phyloP scores from a whole-genome alignment of 2,113 vertebrate genomes.

The Lycocorax pyrrhopterus region DNA sequence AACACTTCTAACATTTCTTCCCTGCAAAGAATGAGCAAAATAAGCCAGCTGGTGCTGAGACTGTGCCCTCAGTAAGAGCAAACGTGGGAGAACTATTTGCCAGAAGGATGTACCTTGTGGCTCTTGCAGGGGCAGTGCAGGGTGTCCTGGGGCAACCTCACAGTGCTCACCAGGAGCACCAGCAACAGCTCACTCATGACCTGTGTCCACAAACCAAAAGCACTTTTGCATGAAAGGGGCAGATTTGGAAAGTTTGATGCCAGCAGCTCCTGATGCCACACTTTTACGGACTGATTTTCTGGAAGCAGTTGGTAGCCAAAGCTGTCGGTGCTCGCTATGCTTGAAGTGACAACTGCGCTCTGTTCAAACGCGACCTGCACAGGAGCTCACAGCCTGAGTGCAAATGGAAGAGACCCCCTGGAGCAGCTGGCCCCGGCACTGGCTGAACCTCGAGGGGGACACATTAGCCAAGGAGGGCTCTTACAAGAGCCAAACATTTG shows the following conservation, averaged over 20 bases:
- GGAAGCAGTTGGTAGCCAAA: background rate
- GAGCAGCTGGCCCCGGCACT: background rate
- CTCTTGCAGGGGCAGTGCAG: background rate
- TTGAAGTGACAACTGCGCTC: background rate
- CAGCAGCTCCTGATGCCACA: background rate
- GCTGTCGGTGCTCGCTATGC: accelerated
- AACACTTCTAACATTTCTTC: background rate
- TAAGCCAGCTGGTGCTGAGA: background rate
- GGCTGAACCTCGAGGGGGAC: background rate
- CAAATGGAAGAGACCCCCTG: background rate
- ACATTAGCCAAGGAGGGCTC: background rate
- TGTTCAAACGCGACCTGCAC: background rate
- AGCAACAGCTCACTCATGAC: background rate
- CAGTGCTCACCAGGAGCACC: background rate
- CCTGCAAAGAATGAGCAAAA: background rate
- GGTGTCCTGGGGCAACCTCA: background rate
- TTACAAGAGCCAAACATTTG: background rate
- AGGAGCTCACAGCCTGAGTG: background rate
- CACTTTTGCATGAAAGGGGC: background rate
- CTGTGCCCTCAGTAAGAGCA: background rate
- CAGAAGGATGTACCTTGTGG: background rate
- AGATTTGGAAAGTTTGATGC: background rate
- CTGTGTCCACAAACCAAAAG: background rate
- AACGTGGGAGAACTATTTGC: background rate
- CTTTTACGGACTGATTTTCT: accelerated